phyloP scores from a whole-genome alignment of 2,797 vertebrate species.

The Schizothorax lantsangensis region DNA sequence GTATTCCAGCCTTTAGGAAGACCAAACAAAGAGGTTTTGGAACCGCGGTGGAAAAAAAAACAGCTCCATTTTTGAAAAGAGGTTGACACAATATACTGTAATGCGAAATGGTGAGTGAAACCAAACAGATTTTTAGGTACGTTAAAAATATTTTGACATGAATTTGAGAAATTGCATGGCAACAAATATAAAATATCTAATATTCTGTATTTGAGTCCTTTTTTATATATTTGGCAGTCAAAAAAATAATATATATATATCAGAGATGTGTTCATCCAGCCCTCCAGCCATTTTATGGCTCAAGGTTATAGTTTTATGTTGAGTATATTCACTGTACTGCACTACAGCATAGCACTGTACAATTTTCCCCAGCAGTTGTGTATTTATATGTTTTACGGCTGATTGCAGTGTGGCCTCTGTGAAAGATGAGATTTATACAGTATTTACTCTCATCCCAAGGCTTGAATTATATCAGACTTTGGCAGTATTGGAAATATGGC shows the following conservation, averaged over 20 bases:
- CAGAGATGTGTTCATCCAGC: neutral
- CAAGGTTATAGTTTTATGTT: conserved; percentile 26
- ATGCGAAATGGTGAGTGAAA: neutral
- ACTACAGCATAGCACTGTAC: neutral
- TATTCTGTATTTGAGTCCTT: neutral
- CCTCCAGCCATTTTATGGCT: neutral
- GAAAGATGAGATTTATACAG: conserved; percentile 32
- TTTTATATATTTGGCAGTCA: neutral
- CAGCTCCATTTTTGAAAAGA: neutral
- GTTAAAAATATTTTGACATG: neutral
- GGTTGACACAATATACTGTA: neutral
- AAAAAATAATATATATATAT: neutral
- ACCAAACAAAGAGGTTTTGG: too few species aligned
- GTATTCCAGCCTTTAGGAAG: too few species aligned
- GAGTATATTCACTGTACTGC: neutral
- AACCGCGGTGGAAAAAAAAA: too few species aligned
- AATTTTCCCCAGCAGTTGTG: neutral
- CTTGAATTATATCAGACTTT: conserved; percentile 39
- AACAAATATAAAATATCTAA: neutral
- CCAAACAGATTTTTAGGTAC: neutral
- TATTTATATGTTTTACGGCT: conserved; percentile 20
- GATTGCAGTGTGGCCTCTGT: conserved; percentile 1
- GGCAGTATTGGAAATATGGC: conserved; percentile 8
- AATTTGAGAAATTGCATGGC: neutral
- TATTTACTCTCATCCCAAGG: conserved; percentile 26